Evolutionary conservation across 2,888 invertebrate genomes (phyloP).

Genomic region (Drosophila barbarae): DNA sequence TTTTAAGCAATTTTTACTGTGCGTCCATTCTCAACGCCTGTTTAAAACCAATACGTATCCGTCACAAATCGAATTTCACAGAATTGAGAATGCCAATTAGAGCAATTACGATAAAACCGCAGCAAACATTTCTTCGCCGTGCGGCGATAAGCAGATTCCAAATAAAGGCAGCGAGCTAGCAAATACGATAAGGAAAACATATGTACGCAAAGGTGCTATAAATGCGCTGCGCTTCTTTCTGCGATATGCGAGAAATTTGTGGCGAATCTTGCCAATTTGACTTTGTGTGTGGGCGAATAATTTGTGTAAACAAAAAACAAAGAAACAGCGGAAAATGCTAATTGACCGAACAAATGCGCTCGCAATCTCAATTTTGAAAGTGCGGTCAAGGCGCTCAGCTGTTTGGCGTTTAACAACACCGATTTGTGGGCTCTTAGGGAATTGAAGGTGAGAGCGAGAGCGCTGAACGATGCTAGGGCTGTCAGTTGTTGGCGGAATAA

Average conservation of each 20-base stretch:
- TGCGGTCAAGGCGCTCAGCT: conserved; percentile 44
- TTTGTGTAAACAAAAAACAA: conserved; percentile 40
- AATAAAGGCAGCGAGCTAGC: conserved; percentile 24
- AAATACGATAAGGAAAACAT: conserved; percentile 33
- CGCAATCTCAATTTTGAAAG: conserved; percentile 20
- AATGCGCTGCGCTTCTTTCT: conserved; percentile 30
- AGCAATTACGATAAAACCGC: conserved; percentile 55
- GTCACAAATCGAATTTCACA: conserved; percentile 18
- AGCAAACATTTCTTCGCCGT: conserved; percentile 40
- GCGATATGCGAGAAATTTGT: conserved; percentile 27
- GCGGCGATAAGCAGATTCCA: conserved; percentile 36
- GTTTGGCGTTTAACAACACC: conserved; percentile 57
- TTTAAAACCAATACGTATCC: conserved; percentile 32
- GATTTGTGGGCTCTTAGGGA: conserved; percentile 9
- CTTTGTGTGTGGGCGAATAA: conserved; percentile 26
- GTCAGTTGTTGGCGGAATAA: conserved; percentile 1
- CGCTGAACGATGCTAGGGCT: conserved; percentile 44
- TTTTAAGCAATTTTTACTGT: background rate
- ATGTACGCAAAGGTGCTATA: conserved; percentile 28
- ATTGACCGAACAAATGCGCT: conserved; percentile 4
- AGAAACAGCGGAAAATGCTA: conserved; percentile 2
- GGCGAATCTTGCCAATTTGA: conserved; percentile 12
- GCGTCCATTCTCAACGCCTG: conserved; percentile 48
- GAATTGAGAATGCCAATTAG: conserved; percentile 49
- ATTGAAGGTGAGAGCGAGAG: background rate